Base-by-base conservation (phyloP, 2,113 vertebrate species). In the Esox niger region DNA sequence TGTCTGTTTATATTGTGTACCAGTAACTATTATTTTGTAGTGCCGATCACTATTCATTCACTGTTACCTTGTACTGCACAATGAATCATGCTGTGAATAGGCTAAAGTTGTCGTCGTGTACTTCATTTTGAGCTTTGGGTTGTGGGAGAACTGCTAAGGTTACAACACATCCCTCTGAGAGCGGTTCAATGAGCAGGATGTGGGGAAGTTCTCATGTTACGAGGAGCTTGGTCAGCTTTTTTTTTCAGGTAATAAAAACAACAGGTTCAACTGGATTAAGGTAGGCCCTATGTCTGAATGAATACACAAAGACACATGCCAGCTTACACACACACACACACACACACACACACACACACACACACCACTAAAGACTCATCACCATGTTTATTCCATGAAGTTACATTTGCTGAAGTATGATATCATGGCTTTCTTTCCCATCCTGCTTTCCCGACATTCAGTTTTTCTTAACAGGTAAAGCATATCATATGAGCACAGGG, bases 391-490 rank as follows among this genome's bases (percentile, higher is more conserved):
- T 15, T 6, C 47, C 47, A 52, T 52, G n/a, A n/a, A 52, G 47
- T 5, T 52, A 3, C 17, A 6, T 52, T 23, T 47, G 1, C 17
- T 17, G 3, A 15, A 15, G 38, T 23, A 52, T 21, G n/a, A 52
- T 52, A n/a, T 21, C 47, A 52, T 52, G 21, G 47, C 6, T 20
- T 49, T 15, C 6, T 20, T 49, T 6, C n/a, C 47, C 47, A 67
- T 20, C 56, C 66, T 61, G 27, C 43, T 55, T n/a, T n/a, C n/a
- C n/a, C n/a, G n/a, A n/a, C 35, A 61, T 2, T 61, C 31, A 38
- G 9, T 54, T 74, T 33, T 60, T 68, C 58, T 79, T 26, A 26
- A 32, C 32, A 30, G 15, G 35, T 60, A 66, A 75, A 68, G 64
- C 38, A 46, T 65, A 33, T 60, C 64, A 61, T 57, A 56, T 56